A percentile compares a stretch with the other conserved stretches of the same genome.
Evolutionary conservation across 1,140 invertebrate genomes (phyloP).

Genomic region (Aleiodes sp.): DNA sequence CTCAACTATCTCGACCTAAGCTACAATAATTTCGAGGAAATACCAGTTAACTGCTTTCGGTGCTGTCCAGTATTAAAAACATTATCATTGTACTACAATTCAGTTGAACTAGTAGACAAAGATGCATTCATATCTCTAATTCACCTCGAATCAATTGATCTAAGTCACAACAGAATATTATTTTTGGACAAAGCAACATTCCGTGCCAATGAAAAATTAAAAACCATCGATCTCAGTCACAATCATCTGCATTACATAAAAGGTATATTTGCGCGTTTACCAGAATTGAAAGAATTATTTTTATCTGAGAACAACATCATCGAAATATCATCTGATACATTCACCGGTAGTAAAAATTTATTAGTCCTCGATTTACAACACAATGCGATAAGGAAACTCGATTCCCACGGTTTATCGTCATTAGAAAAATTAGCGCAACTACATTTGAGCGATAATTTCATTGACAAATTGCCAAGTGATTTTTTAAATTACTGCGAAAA

Average conservation of each 20-base stretch:
- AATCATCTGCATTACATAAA: constrained; percentile 88
- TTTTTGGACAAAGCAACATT: constrained; percentile 78
- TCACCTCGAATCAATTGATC: constrained; percentile 83
- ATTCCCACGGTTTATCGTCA: constrained; percentile 76
- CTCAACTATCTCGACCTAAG: constrained; percentile 84
- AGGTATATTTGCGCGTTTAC: constrained; percentile 83
- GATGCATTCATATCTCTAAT: constrained; percentile 78
- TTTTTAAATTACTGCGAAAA: constrained; percentile 79
- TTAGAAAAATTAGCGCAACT: constrained; percentile 81
- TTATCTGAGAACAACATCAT: constrained; percentile 91
- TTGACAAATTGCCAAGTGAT: constrained; percentile 77
- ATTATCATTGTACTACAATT: constrained; percentile 84
- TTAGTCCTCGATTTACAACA: constrained; percentile 87
- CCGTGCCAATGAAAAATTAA: constrained; percentile 76
- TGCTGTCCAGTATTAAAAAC: constrained; percentile 81
- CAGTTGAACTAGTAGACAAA: constrained; percentile 79
- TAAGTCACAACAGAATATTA: constrained; percentile 88
- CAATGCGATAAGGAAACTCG: constrained; percentile 83
- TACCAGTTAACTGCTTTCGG: constrained; percentile 80
- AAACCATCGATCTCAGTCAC: constrained; percentile 85
- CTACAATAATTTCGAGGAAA: constrained; percentile 82
- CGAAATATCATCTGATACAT: constrained; percentile 83
- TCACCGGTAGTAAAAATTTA: constrained; percentile 78
- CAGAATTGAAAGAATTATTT: constrained; percentile 82
- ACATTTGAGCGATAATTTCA: constrained; percentile 87